phyloP scores from a whole-genome alignment of 2,797 vertebrate genomes.

The Ciconia nigra region DNA sequence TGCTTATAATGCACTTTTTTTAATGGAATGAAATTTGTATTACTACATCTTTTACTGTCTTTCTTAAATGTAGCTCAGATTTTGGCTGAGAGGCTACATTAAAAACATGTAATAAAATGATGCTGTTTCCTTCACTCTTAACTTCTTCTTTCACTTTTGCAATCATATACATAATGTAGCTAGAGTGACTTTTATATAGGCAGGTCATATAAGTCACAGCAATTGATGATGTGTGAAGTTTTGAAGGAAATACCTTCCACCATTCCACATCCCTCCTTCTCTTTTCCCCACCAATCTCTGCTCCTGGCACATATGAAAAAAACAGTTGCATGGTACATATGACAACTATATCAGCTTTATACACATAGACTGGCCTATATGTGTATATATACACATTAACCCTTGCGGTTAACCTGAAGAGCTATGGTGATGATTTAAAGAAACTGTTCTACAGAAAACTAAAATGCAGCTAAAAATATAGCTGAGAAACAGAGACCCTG shows the following conservation, averaged over 20 bases:
- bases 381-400: not conserved
- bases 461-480: not conserved
- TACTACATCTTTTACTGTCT: not conserved
- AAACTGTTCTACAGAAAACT: not conserved
- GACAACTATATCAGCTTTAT: not conserved
- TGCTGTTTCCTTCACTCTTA: not conserved
- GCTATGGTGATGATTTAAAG: not conserved
- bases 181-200: not conserved
- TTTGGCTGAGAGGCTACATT: not conserved
- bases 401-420: not conserved
- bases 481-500: not conserved
- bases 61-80: not conserved
- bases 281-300: not conserved
- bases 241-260: not conserved
- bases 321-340: not conserved
- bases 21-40: not conserved
- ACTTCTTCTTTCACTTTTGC: not conserved
- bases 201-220: not conserved
- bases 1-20: not conserved
- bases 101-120: not conserved
- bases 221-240: not conserved
- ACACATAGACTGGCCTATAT: not conserved
- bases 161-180: not conserved
- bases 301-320: not conserved
- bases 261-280: not conserved